Evolutionary conservation across 2,797 vertebrate species (phyloP), one percentile per base, ranked within the genome.

Genomic region (Dendrocincla tyrannina): DNA sequence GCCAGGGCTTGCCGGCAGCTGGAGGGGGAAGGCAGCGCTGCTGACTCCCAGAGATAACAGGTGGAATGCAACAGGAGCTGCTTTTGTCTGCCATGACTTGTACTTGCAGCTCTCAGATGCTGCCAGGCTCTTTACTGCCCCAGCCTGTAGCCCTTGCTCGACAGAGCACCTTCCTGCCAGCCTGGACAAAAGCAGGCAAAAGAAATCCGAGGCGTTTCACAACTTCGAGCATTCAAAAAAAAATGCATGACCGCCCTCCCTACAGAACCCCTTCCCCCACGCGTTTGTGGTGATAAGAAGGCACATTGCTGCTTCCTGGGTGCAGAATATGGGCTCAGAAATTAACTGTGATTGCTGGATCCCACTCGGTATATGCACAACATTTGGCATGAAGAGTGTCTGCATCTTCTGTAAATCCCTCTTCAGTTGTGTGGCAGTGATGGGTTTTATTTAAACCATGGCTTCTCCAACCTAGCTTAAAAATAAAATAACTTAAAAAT

Each of bases 41-140:
- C 86, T 63, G 90, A 14, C 33, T 88, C 22, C 53, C 73, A 17
- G 19, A 96, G 91, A 82, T 89, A 93, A 94, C 93, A 95, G 96
- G 91, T 94, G 93, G 96, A 87, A 93, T 62, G 91, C 89, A 90
- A 68, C 53, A 77, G 69, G 35, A 17, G 3, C 58, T 28, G 35
- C 66, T 67, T 78, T 69, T 68, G 53, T 63, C 63, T 74, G 88
- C 60, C 8, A 0, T 3, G 44, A 78, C 76, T 91, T 59, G 44
- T 16, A 27, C 64, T 75, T 37, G 49, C 9, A 58, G 56, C 75
- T 60, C 87, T 44, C 37, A 17, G 35, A 75, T 14, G 84, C 68
- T 53, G 84, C 75, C 3, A 5, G 64, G 74, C 37, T 41, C 60
- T 73, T 68, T 13, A 60, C 73, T 16, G 23, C 39, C 67, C 83